These are phyloP conservation scores for Mastacembelus armatus DNA, from an alignment of 2,797 vertebrate species.

Conservation along the genomic window DNA sequence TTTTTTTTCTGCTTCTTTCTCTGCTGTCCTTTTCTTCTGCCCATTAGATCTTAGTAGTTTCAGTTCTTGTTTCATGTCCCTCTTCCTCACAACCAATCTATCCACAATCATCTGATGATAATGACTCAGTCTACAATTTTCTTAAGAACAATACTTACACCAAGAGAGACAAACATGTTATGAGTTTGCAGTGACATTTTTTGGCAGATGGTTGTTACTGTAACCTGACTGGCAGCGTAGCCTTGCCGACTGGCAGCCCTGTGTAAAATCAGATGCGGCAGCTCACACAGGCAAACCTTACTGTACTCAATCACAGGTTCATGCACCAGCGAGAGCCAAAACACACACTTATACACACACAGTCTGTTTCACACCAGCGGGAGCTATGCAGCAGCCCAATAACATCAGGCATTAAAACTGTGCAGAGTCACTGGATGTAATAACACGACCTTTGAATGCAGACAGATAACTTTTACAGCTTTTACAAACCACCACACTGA, in stretches of 20 bases:
- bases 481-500: neutral
- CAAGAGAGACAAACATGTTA: neutral
- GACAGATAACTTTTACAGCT: slow-evolving; percentile 11
- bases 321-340: slow-evolving; percentile 49
- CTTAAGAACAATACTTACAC: neutral
- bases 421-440: slow-evolving; percentile 29
- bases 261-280: slow-evolving; percentile 38
- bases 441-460: slow-evolving; percentile 31
- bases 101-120: slow-evolving; percentile 6
- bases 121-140: neutral
- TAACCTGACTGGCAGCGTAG: slow-evolving; percentile 33
- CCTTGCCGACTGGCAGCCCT: slow-evolving; percentile 44
- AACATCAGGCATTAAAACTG: slow-evolving; percentile 30
- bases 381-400: slow-evolving; percentile 29
- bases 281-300: slow-evolving; percentile 32
- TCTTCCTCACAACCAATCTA: neutral
- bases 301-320: slow-evolving; percentile 53
- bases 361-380: slow-evolving; percentile 37
- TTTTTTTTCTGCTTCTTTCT: neutral
- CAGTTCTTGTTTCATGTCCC: neutral
- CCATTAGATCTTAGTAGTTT: neutral
- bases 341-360: slow-evolving; percentile 33
- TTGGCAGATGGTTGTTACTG: slow-evolving; percentile 21
- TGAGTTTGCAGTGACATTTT: slow-evolving; percentile 21
- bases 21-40: neutral